phyloP scores from a whole-genome alignment of 2,113 vertebrate genomes.

The Plecturocebus donacophilus region DNA sequence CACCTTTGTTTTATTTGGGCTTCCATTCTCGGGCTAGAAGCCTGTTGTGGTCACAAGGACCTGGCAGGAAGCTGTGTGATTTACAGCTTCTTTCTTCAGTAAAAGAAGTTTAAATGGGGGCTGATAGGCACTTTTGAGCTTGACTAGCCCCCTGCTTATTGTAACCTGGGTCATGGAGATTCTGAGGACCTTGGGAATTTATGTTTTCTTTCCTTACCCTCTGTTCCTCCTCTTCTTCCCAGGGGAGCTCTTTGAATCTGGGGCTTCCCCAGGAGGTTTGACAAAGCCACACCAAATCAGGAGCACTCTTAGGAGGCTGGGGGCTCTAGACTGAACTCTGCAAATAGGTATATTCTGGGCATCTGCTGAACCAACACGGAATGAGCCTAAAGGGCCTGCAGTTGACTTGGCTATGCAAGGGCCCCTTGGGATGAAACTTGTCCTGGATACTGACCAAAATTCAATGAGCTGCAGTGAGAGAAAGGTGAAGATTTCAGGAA shows the following conservation, averaged over 20 bases:
- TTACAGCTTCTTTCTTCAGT: not conserved
- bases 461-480: not conserved
- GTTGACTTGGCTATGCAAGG: not conserved
- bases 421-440: not conserved
- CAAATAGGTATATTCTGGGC: not conserved
- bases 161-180: not conserved
- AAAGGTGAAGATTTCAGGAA: not conserved
- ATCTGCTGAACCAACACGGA: not conserved
- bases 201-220: not conserved
- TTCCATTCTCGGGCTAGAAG: not conserved
- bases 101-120: not conserved
- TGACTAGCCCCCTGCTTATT: not conserved
- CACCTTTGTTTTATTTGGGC: not conserved
- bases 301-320: not conserved
- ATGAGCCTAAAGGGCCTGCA: not conserved
- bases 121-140: not conserved
- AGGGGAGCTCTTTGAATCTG: not conserved
- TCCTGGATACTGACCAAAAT: not conserved
- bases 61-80: not conserved
- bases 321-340: not conserved
- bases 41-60: not conserved
- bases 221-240: not conserved
- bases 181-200: not conserved
- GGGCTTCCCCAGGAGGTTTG: not conserved
- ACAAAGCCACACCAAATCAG: not conserved